These are phyloP conservation scores for Aviceda subcristata DNA, from an alignment of 2,113 vertebrate species.

Conservation along the genomic window DNA sequence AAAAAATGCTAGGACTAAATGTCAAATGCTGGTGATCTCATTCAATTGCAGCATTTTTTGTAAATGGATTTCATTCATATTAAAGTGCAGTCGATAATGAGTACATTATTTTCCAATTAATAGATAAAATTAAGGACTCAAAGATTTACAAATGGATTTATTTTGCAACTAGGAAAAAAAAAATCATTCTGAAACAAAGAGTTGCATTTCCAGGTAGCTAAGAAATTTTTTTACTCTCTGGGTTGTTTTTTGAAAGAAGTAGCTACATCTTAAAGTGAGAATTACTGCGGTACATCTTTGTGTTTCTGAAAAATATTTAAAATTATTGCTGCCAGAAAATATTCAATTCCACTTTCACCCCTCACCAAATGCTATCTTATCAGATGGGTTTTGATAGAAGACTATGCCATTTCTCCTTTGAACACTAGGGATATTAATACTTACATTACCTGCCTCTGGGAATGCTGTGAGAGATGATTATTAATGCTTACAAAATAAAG, in stretches of 20 bases:
- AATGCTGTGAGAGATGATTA: background rate
- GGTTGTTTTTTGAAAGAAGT: background rate
- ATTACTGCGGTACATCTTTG: background rate
- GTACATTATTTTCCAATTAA: constrained; percentile 48
- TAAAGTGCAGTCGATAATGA: constrained; percentile 43
- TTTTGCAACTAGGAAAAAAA: background rate
- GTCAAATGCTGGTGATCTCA: constrained; percentile 23
- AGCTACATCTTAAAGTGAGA: background rate
- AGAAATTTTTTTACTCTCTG: background rate
- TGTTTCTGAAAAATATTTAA: constrained; percentile 34
- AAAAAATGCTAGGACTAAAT: constrained; percentile 32
- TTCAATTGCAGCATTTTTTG: constrained; percentile 30
- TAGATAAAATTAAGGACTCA: background rate
- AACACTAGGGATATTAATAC: constrained; percentile 17
- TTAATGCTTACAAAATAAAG: background rate
- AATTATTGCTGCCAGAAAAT: constrained; percentile 11
- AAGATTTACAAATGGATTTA: constrained; percentile 24
- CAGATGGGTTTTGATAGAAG: constrained; percentile 12
- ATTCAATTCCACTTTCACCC: background rate
- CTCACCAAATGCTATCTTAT: constrained; percentile 7
- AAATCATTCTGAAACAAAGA: constrained; percentile 6
- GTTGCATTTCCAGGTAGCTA: background rate
- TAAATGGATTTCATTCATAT: constrained; percentile 10
- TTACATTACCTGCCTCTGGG: background rate
- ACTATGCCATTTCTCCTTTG: background rate